These are phyloP conservation scores for Chaetophractus vellerosus DNA, from an alignment of 2,797 vertebrate species.

Conservation along the genomic window DNA sequence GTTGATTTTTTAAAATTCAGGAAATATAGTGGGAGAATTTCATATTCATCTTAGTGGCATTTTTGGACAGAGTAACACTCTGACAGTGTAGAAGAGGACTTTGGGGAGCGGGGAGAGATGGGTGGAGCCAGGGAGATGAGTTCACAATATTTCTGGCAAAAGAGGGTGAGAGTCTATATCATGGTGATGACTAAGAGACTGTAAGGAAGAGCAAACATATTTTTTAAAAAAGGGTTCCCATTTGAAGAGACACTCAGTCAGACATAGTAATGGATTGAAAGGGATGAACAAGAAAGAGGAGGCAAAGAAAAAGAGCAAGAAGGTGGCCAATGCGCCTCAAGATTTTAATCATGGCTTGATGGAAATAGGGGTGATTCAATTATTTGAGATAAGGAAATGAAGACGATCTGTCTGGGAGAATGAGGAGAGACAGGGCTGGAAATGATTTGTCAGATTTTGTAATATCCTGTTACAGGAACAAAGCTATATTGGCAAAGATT, in stretches of 20 bases:
- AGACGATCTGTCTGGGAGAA: background rate
- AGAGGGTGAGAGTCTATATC: background rate
- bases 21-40: background rate
- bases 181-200: background rate
- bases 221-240: background rate
- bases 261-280: background rate
- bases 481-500: background rate
- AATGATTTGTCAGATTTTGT: background rate
- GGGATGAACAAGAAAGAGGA: background rate
- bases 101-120: background rate
- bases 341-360: background rate
- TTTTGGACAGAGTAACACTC: background rate
- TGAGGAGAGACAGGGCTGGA: background rate
- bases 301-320: background rate
- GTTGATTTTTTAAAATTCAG: background rate
- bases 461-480: background rate
- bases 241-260: background rate
- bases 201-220: background rate
- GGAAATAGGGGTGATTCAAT: background rate
- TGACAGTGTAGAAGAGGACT: background rate
- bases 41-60: background rate
- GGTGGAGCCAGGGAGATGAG: background rate
- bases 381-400: background rate
- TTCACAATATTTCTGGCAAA: background rate
- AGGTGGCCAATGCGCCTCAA: background rate